Percentiles rank a stretch among this genome's conserved stretches.
Conservation (phyloP, 2,888 invertebrate genomes). For the Phengaris arion region DNA sequence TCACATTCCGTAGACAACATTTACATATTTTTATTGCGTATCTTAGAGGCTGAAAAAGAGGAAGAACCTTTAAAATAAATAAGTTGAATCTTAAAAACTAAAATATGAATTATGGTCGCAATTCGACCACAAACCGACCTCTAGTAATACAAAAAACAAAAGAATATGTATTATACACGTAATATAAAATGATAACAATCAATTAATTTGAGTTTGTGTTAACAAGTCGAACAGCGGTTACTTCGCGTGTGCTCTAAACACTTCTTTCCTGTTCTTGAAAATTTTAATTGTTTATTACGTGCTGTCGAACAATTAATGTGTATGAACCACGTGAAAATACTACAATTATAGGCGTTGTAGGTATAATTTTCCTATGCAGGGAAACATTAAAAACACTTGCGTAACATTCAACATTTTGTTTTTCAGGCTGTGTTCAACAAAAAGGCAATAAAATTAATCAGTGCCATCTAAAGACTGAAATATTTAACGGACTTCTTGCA, state of each 20-base stretch:
- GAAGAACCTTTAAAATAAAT: too few relatives aligned
- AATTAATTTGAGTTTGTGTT: slow-evolving; percentile 24
- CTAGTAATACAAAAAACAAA: not conserved
- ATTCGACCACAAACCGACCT: too few relatives aligned
- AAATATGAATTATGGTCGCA: too few relatives aligned
- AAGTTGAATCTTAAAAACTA: too few relatives aligned
- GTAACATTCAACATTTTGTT: slow-evolving; percentile 7
- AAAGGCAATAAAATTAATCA: slow-evolving; percentile 26
- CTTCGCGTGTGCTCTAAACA: slow-evolving; percentile 27
- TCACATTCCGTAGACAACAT: too few relatives aligned
- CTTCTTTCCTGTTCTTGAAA: slow-evolving; percentile 28
- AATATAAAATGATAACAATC: not conserved
- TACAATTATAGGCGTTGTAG: not conserved
- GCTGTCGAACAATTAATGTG: slow-evolving; percentile 22
- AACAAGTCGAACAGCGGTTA: slow-evolving; percentile 15
- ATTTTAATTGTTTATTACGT: slow-evolving; percentile 25
- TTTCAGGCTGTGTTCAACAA: not conserved
- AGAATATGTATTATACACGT: not conserved
- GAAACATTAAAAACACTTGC: slow-evolving; percentile 19
- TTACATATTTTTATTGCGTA: too few relatives aligned
- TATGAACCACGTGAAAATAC: slow-evolving; percentile 18
- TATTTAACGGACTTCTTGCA: not conserved
- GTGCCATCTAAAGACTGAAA: not conserved
- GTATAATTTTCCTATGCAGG: slow-evolving; percentile 10
- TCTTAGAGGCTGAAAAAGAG: too few relatives aligned